These are phyloP conservation scores for Ctenosaura bakeri DNA, from an alignment of 2,797 vertebrate species.

Conservation along the genomic window DNA sequence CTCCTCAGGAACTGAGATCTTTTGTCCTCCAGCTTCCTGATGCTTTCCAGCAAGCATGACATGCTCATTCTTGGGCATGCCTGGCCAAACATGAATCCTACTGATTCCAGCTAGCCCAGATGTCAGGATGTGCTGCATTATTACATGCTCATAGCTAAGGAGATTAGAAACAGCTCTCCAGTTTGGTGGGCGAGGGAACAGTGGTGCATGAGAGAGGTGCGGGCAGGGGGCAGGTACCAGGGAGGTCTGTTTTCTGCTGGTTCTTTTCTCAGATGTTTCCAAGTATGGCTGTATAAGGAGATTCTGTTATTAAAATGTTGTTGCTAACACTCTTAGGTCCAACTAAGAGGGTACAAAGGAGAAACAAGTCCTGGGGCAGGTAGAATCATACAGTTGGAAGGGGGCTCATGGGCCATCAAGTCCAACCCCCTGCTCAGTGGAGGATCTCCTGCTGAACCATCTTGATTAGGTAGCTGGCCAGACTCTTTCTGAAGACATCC, in stretches of 20 bases:
- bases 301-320: neutral
- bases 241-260: conserved; percentile 8
- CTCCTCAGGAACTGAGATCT: conserved; percentile 51
- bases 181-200: neutral
- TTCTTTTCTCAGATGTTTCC: neutral
- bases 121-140: conserved; percentile 59
- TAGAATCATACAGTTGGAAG: no score
- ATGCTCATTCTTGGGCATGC: conserved; percentile 27
- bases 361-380: no score
- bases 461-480: no score
- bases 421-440: no score
- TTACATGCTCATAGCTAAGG: conserved; percentile 49
- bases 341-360: neutral
- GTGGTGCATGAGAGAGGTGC: neutral
- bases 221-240: no score
- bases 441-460: no score
- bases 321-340: neutral
- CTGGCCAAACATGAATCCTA: conserved; percentile 36
- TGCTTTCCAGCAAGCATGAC: conserved; percentile 47
- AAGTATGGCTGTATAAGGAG: neutral
- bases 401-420: no score
- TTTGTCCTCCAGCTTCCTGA: conserved; percentile 33
- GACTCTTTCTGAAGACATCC: no score
- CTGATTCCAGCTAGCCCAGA: conserved; percentile 50
- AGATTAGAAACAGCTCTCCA: conserved; percentile 25